Evolutionary conservation across 1,140 invertebrate genomes (phyloP).

Genomic region (Globodera ellingtonae): DNA sequence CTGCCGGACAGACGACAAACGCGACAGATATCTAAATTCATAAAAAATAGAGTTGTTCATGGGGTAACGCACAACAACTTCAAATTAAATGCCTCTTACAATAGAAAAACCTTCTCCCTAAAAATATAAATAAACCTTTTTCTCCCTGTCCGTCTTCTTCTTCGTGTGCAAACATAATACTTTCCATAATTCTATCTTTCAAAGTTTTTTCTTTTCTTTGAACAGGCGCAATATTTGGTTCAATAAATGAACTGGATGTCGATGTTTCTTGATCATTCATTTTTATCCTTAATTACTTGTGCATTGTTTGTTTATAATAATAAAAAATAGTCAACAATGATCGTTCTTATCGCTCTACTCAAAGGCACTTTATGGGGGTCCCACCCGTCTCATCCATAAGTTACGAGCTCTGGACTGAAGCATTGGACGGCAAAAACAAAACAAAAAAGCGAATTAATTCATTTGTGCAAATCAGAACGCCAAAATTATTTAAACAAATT

Average conservation of each 20-base stretch:
- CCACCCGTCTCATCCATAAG: too few relatives aligned
- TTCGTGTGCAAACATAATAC: neutral
- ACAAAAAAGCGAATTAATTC: too few relatives aligned
- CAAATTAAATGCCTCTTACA: neutral
- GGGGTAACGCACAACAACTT: neutral
- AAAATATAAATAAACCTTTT: neutral
- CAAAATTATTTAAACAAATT: too few relatives aligned
- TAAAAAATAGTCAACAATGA: too few relatives aligned
- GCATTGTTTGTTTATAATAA: too few relatives aligned
- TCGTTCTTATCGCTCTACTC: too few relatives aligned
- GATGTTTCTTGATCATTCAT: neutral
- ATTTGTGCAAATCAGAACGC: too few relatives aligned
- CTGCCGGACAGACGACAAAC: constrained; percentile 76
- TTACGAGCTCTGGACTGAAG: too few relatives aligned
- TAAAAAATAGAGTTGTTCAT: neutral
- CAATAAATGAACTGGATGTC: neutral
- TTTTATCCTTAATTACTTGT: neutral
- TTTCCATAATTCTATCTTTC: constrained; percentile 7
- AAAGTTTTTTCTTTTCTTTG: constrained; percentile 1
- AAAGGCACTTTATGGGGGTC: too few relatives aligned
- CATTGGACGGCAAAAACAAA: too few relatives aligned
- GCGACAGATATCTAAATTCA: constrained; percentile 84
- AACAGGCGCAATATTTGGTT: neutral
- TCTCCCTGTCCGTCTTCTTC: constrained; percentile 7
- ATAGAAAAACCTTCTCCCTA: too few relatives aligned